A percentile compares a stretch with the other conserved stretches of the same genome.
phyloP scores from a whole-genome alignment of 1,140 invertebrate genomes.

The Drosophila asahinai region DNA sequence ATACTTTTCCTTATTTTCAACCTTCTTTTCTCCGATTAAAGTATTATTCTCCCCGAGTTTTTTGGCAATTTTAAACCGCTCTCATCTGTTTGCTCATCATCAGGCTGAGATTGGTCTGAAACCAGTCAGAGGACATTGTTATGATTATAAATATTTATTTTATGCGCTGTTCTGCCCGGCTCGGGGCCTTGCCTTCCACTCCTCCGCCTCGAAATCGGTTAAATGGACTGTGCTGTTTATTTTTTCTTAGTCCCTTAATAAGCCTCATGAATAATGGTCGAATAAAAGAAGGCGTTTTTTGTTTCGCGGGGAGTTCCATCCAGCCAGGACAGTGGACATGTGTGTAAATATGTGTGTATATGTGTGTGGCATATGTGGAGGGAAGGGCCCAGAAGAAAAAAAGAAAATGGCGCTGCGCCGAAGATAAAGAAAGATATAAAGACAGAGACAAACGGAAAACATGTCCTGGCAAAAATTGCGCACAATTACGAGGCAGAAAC shows the following conservation, averaged over 20 bases:
- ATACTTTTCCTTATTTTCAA: too few relatives aligned
- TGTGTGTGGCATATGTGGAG: slow-evolving; percentile 28
- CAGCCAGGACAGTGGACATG: slow-evolving; percentile 31
- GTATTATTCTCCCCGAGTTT: background rate
- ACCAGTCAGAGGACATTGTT: slow-evolving; percentile 68
- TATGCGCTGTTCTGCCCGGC: slow-evolving; percentile 46
- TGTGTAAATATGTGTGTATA: slow-evolving; percentile 13
- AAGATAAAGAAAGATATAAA: slow-evolving; percentile 30
- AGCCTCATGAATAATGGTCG: slow-evolving; percentile 70
- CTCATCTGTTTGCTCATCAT: slow-evolving; percentile 46
- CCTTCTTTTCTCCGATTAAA: background rate
- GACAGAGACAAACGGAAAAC: slow-evolving; percentile 50
- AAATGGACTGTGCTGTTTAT: slow-evolving; percentile 81
- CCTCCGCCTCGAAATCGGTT: slow-evolving; percentile 63
- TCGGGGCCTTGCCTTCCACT: slow-evolving; percentile 29
- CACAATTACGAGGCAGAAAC: slow-evolving; percentile 70
- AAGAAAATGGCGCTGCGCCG: slow-evolving; percentile 56
- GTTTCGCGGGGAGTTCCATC: slow-evolving; percentile 1
- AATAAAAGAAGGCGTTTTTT: slow-evolving; percentile 36
- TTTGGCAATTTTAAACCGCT: background rate
- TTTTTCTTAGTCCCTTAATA: slow-evolving; percentile 69
- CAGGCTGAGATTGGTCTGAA: slow-evolving; percentile 33
- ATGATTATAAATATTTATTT: slow-evolving; percentile 79
- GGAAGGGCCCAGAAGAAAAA: background rate
- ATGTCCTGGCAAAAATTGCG: slow-evolving; percentile 71